A percentile compares a stretch with the other conserved stretches of the same genome.
Evolutionary conservation across 2,888 invertebrate genomes (phyloP).

Genomic region (Drosophila helvetica): DNA sequence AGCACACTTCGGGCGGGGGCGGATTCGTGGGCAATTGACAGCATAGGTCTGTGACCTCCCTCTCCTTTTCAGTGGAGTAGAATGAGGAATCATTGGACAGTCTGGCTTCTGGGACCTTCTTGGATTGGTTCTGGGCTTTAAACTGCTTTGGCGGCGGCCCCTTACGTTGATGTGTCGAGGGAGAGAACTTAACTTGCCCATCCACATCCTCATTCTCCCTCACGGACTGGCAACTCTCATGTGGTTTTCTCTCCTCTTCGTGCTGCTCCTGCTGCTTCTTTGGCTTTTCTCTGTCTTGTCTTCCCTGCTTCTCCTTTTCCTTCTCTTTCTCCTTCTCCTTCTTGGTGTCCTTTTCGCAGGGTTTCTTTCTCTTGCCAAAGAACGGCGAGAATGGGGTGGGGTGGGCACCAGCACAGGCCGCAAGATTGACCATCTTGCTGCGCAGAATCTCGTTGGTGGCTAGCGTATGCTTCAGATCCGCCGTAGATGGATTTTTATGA

Average conservation of each 20-base stretch:
- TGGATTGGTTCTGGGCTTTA: background rate
- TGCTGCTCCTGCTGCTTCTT: background rate
- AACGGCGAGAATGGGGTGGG: background rate
- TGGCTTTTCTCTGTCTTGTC: background rate
- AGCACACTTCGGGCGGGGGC: conserved; percentile 1
- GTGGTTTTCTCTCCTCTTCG: background rate
- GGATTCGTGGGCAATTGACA: too few species aligned
- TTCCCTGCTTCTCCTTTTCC: background rate
- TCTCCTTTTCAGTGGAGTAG: conserved; percentile 20
- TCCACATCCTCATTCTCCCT: background rate
- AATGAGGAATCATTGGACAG: conserved; percentile 18
- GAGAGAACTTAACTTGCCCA: background rate
- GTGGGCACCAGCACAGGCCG: background rate
- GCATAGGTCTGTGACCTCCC: conserved; percentile 4
- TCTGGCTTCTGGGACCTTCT: background rate
- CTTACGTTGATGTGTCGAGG: background rate
- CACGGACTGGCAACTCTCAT: background rate
- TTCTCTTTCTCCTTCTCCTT: too few species aligned
- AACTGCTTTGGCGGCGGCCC: background rate
- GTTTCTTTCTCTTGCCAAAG: background rate
- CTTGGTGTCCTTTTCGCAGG: background rate
- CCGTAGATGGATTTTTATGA: background rate
- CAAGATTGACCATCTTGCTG: background rate
- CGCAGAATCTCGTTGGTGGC: background rate
- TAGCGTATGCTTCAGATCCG: conserved; percentile 1